Evolutionary conservation across 1,140 invertebrate genomes (phyloP), one percentile per base, ranked within the genome.

Genomic region (Pseudomyrmex concolor): DNA sequence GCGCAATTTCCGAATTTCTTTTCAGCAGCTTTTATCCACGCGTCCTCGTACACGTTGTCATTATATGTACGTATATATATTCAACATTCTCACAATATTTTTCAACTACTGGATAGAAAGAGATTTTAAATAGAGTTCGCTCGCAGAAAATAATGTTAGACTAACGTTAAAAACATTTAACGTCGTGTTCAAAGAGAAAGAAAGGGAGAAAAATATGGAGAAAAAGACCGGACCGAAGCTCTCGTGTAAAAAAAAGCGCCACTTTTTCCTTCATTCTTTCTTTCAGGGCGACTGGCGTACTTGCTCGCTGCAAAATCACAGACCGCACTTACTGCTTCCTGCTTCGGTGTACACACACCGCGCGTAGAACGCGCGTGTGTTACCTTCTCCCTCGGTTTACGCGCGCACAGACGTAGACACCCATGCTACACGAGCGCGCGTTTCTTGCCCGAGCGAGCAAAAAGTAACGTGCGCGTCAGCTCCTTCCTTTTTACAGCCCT

Each of bases 381-480:
- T 12, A 15, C 50, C 13, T 13, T 51, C 10, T 13, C 7, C 50
- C 10, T 13, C 10, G 13, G 50, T 51, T 51, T 51, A 45, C 22
- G 19, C 57, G 17, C n/a, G 59, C 22, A 17, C 54, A 74, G 22
- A 63, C 22, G 25, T 51, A 74, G 22, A 57, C 22, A 67, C 50
- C 2, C 48, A 15, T 68, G 50, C 17, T 59, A 34, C 48, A 50
- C 54, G 25, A 45, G 25, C 48, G 62, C 57, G 74, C 54, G 17
- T 70, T 88, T 82, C 71, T 85, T 83, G 77, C 78, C 76, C 25
- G 72, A 43, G 72, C 63, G 55, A 50, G 78, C 62, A 88, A 87
- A 80, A 83, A 88, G 67, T 83, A 80, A 54, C 62, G 73, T 48
- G 59, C 73, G 60, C 86, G 87, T 89, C 87, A 78, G 84, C 80